Evolutionary conservation across 2,797 vertebrate species (phyloP), one percentile per base, ranked within the genome.

Genomic region (Ibycter americanus): DNA sequence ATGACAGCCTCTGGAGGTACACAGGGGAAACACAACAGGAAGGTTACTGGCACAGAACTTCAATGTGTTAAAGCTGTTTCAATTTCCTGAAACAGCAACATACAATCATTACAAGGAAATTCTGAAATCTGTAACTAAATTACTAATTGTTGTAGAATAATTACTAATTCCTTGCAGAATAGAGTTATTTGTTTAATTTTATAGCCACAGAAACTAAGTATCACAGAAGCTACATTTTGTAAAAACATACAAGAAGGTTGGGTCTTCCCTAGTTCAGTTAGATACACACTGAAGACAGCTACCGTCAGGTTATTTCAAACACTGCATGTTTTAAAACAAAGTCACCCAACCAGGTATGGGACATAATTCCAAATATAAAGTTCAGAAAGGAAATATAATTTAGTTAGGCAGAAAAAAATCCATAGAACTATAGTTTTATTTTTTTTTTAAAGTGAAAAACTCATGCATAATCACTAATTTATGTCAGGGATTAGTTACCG

Each of bases 381-480:
- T 61, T 23, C 11, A 89, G 46, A 82, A 82, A 83, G 26, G 32
- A 89, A 87, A 77, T 56, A 55, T 3, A 44, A 77, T 66, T 65
- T 62, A 86, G 20, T 42, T 36, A 84, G 8, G 10, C 15, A 91
- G 38, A 19, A 87, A 90, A n/a, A 65, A 68, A 15, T 22, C 8
- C n/a, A 55, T 3, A 81, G 11, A 74, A 54, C 7, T 78, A 2
- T 5, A 13, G 19, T 59, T 67, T n/a, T 29, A 55, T 77, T 47
- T 62, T 26, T 92, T 71, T 1, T 38, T 38, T 38, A 38, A 2
- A 91, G 52, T 67, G 63, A 91, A 34, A 90, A 88, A 88, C 4
- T 20, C 85, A 90, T 70, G 88, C 71, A 89, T 97, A 98, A 98
- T 99, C 98, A 98, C 97, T 98, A 84, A 89, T 89, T 97, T 93